Percentiles rank a stretch among this genome's conserved stretches.
Conservation (phyloP, 1,140 invertebrate species). For the Sminthurides bifidus region DNA sequence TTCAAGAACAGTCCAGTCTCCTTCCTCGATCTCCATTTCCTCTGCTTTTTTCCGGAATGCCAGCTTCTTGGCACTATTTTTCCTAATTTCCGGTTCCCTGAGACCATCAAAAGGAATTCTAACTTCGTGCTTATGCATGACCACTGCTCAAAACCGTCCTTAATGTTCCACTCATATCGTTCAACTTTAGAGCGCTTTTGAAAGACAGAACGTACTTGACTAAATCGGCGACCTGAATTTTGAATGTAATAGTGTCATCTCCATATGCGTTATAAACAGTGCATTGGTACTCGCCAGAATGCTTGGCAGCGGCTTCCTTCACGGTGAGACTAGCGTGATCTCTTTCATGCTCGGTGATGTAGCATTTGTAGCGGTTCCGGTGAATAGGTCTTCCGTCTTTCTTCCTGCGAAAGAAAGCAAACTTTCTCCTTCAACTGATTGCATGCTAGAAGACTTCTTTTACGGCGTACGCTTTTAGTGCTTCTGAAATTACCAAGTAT, state of each 20-base stretch:
- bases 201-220: neutral
- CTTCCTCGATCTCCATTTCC: conserved; percentile 3
- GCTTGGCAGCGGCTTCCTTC: neutral
- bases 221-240: neutral
- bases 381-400: neutral
- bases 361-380: neutral
- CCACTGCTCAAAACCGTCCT: too few relatives aligned
- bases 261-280: conserved; percentile 1
- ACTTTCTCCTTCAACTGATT: neutral
- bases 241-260: neutral
- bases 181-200: too few relatives aligned
- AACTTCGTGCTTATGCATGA: too few relatives aligned
- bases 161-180: too few relatives aligned
- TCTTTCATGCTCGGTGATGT: neutral
- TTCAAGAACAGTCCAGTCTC: conserved; percentile 2
- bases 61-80: neutral
- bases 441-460: neutral
- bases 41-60: neutral
- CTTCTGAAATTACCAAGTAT: conserved; percentile 8
- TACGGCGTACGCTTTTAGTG: too few relatives aligned
- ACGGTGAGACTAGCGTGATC: conserved; percentile 5
- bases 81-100: neutral
- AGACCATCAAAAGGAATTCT: too few relatives aligned
- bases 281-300: neutral
- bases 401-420: too few relatives aligned